Evolutionary conservation across 2,113 vertebrate genomes (phyloP), one percentile per base, ranked within the genome.

Genomic region (Ascaphus truei): DNA sequence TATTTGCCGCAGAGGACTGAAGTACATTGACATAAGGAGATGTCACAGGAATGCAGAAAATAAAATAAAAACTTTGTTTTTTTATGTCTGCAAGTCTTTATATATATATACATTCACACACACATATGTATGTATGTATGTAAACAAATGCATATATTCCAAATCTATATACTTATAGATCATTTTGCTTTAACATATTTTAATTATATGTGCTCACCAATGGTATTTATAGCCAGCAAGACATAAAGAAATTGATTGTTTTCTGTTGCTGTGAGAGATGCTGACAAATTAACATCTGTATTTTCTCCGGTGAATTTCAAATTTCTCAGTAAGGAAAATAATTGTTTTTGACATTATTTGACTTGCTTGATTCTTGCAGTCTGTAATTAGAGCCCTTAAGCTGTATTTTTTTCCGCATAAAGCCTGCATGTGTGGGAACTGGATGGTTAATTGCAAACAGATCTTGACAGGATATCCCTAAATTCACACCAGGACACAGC

Each of bases 271-370:
- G 68, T 57, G 48, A 72, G 73, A 81, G 77, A 82, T 73, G 52
- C 79, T 88, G 81, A 82, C 71, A 73, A 83, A 60, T 73, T 75
- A 72, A 80, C 79, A 82, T 79, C 81, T 86, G 76, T 66, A 75
- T 85, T 88, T 85, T 84, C 79, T 82, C 71, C 67, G 80, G 80
- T 75, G 81, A 81, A 76, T 86, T 85, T 51, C 72, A 67, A 82
- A 86, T 86, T 74, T 76, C 74, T 83, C 76, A 69, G 75, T 73
- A 82, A 83, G 83, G 80, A 88, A 88, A 86, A 85, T 88, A 82
- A 92, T 92, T 89, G 84, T 72, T 88, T 90, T 82, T 92, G 90
- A 89, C 88, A 84, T 88, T 88, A 89, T 90, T 90, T 92, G 83
- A 86, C 88, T 87, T 85, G 85, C 78, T 88, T 86, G 84, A 89